These are phyloP conservation scores for Heliconius sara DNA, from an alignment of 2,888 invertebrate genomes.

Conservation along the genomic window DNA sequence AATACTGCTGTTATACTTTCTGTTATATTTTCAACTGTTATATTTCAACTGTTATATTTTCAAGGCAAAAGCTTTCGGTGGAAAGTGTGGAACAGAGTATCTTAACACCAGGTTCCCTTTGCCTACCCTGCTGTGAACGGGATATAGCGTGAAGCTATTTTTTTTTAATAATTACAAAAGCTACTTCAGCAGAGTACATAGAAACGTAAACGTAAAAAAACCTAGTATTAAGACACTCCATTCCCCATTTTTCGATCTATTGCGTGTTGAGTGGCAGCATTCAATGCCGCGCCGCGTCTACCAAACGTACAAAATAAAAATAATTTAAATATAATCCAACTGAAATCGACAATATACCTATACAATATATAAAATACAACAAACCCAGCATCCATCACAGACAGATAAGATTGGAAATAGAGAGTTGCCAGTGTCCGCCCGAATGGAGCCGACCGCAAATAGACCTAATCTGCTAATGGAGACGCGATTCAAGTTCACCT, in stretches of 20 bases:
- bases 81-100: too few species aligned
- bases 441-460: conserved; percentile 24
- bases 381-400: background rate
- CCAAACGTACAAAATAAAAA: background rate
- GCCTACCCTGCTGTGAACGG: background rate
- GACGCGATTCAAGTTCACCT: conserved; percentile 40
- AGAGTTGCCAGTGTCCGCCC: conserved; percentile 18
- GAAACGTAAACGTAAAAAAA: too few species aligned
- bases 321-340: background rate
- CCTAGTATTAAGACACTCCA: too few species aligned
- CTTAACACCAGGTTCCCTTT: too few species aligned
- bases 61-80: too few species aligned
- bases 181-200: too few species aligned
- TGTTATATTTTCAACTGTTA: too few species aligned
- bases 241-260: too few species aligned
- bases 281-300: background rate
- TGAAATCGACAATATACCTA: background rate
- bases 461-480: conserved; percentile 51
- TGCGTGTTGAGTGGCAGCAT: background rate
- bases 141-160: background rate
- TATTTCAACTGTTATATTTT: too few species aligned
- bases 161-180: too few species aligned
- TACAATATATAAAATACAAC: background rate
- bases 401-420: conserved; percentile 20
- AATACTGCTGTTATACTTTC: too few species aligned